Conservation (phyloP, 2,113 vertebrate genomes). For the Phaethornis superciliosus region DNA sequence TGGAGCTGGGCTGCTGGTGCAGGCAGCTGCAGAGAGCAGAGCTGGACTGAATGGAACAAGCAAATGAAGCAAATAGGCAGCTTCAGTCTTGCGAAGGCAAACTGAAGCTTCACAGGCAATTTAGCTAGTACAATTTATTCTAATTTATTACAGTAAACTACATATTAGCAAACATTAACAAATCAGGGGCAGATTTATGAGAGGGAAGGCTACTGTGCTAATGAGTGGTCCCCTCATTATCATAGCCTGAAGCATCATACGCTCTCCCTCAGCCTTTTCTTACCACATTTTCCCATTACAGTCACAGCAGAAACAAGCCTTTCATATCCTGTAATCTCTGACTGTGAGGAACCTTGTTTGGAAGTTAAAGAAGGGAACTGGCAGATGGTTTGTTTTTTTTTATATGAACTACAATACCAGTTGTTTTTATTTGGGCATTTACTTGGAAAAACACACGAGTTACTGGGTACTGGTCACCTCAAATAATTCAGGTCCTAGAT, state of each 20-base stretch:
- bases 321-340: not conserved
- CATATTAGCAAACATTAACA: conserved; percentile 49
- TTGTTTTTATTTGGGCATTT: not conserved
- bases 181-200: conserved; percentile 48
- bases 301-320: conserved; percentile 15
- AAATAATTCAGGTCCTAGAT: not conserved
- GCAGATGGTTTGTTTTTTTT: not conserved
- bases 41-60: rapidly evolving
- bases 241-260: conserved; percentile 34
- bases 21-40: not conserved
- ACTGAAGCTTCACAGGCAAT: conserved; percentile 28
- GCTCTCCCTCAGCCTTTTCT: not conserved
- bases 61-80: not conserved
- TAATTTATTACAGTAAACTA: conserved; percentile 56
- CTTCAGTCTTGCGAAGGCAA: not conserved
- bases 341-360: not conserved
- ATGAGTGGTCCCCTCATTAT: conserved; percentile 28
- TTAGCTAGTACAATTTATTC: conserved; percentile 34
- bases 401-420: rapidly evolving
- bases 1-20: rapidly evolving
- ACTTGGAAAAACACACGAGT: not conserved
- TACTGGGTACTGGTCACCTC: not conserved
- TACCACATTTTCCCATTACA: conserved; percentile 12
- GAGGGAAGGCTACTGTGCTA: conserved; percentile 34
- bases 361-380: not conserved